Base-by-base conservation (phyloP, 2,888 invertebrate species). In the Lagria hirta region DNA sequence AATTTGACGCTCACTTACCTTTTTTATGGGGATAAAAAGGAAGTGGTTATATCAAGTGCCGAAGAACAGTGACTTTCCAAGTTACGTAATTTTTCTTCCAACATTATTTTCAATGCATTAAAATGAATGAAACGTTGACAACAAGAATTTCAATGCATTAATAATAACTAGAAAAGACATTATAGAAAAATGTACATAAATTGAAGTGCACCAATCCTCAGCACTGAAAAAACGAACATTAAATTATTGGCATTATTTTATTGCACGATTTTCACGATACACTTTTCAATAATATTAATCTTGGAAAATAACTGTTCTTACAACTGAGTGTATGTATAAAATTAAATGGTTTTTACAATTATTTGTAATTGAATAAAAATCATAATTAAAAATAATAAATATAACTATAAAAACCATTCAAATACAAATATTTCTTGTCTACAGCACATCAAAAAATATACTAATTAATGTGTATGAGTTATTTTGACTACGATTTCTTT, bases 41-140 rank as follows among this genome's bases (percentile, higher is more conserved):
- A 20, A 49, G 40, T 51, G 41, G 41, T 4, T 26, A 36, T 20
- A 49, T 20, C 48, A 57, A 69, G 84, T 85, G 84, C 85, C 84
- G 84, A 85, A 85, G 84, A 85, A 85, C 84, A 84, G 85, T 84
- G 84, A 85, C 84, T 82, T 71, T 77, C 77, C 77, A 77, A 77
- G 77, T 74, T 70, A 69, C 66, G 70, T 69, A 68, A 70, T 69
- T 70, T 69, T 70, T 69, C 63, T 64, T 60, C 52, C 17, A 59
- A 55, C 55, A 57, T 60, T 54, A 60, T 61, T 63, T 65, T 64
- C 49, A 64, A 65, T 66, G 61, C 62, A 66, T 63, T 56, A 58
- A 63, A 64, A 59, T 43, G 38, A 7, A 20, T 13, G 5, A 14
- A 40, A 35, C 34, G 30, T 34, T 36, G 33, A 41, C 24, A 20